Evolutionary conservation across 2,113 vertebrate genomes (phyloP).

Genomic region (Pristiophorus japonicus): DNA sequence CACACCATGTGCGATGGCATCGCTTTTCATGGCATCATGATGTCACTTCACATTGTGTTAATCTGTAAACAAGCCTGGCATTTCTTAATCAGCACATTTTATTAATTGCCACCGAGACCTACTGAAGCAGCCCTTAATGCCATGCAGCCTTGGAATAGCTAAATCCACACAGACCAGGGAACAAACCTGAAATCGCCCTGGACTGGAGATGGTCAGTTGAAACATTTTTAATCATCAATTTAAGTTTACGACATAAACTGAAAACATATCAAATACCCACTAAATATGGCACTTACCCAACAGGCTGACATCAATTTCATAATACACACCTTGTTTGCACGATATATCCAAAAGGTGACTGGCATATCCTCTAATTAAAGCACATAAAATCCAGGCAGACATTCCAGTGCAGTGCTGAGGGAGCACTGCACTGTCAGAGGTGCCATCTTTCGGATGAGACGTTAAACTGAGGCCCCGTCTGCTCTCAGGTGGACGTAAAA

Average conservation of each 20-base stretch:
- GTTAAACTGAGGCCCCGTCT: no score
- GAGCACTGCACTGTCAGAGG: no score
- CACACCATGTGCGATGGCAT: neutral
- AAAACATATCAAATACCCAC: neutral
- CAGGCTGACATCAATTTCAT: slow-evolving; percentile 11
- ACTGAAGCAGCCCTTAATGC: neutral
- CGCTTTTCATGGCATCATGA: neutral
- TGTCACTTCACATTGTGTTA: neutral
- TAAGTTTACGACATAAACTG: neutral
- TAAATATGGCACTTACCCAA: neutral
- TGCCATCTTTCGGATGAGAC: no score
- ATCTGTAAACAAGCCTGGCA: neutral
- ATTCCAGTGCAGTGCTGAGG: no score
- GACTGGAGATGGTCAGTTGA: neutral
- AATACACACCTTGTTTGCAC: neutral
- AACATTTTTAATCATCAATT: neutral
- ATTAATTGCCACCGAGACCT: neutral
- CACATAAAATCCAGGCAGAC: no score
- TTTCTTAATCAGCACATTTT: no score
- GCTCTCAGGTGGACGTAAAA: no score
- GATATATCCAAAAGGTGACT: neutral
- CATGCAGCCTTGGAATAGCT: neutral
- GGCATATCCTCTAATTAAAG: neutral
- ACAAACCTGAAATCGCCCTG: neutral
- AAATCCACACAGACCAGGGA: neutral